Percentiles rank a stretch among this genome's conserved stretches.
Evolutionary conservation across 1,140 invertebrate genomes (phyloP).

Genomic region (Caenorhabditis briggsae): DNA sequence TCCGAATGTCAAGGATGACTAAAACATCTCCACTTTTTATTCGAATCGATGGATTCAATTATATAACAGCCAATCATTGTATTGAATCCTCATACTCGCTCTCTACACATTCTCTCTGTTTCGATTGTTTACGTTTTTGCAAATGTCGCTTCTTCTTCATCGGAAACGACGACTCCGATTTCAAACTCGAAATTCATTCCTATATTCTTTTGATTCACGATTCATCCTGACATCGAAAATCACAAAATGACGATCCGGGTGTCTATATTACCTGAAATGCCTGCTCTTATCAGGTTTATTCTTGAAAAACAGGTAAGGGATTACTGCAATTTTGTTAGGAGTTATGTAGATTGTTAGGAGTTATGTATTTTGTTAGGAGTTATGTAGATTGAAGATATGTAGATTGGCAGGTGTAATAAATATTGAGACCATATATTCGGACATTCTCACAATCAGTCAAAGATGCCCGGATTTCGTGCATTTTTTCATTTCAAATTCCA

Average conservation of each 20-base stretch:
- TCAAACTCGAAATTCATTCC: constrained; percentile 36
- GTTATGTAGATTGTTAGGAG: background rate
- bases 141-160: constrained; percentile 38
- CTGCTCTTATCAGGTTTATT: constrained; percentile 17
- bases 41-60: constrained; percentile 7
- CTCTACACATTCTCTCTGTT: background rate
- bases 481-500: no score
- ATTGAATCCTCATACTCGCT: background rate
- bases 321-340: background rate
- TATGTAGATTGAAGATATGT: no score
- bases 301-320: constrained; percentile 24
- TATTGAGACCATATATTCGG: no score
- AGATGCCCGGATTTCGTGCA: no score
- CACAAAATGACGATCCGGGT: constrained; percentile 39
- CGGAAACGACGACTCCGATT: constrained; percentile 46
- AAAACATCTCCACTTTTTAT: constrained; percentile 29
- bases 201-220: background rate
- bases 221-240: background rate
- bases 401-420: no score
- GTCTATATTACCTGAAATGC: constrained; percentile 38
- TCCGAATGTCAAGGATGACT: constrained; percentile 17
- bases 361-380: no score
- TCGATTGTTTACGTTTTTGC: constrained; percentile 52
- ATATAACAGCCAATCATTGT: constrained; percentile 13
- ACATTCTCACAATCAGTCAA: no score